phyloP scores from a whole-genome alignment of 2,113 vertebrate genomes.

The Osmerus eperlanus region DNA sequence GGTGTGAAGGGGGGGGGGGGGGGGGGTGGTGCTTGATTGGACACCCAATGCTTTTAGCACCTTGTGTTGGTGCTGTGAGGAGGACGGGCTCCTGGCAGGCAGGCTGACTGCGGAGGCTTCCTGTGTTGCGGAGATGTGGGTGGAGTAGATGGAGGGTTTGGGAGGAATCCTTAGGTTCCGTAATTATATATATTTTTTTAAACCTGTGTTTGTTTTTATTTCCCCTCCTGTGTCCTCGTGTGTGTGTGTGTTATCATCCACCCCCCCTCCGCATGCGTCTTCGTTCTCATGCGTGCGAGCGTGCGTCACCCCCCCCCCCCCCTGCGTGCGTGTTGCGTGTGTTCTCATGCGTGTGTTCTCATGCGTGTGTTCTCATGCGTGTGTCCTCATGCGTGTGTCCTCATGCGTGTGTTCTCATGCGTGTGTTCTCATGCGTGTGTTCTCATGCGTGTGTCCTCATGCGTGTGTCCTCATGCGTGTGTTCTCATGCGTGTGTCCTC shows the following conservation, averaged over 20 bases:
- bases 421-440: background rate
- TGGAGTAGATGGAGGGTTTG: too few relatives aligned
- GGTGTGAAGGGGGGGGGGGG: background rate
- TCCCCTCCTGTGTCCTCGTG: background rate
- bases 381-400: background rate
- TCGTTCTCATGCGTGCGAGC: too few relatives aligned
- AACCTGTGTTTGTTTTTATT: background rate
- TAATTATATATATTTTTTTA: too few relatives aligned
- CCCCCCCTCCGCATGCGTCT: too few relatives aligned
- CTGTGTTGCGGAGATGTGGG: too few relatives aligned
- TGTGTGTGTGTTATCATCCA: background rate
- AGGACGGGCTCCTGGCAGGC: background rate
- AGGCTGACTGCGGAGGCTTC: background rate
- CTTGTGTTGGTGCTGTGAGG: background rate
- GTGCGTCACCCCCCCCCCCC: too few relatives aligned
- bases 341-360: slow-evolving; percentile 50
- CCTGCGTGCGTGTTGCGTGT: background rate
- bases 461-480: background rate
- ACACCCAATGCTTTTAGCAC: background rate
- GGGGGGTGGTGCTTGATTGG: background rate
- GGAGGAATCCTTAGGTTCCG: background rate
- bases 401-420: slow-evolving; percentile 22
- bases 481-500: too few relatives aligned
- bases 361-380: too few relatives aligned
- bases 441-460: too few relatives aligned